phyloP scores from a whole-genome alignment of 2,888 invertebrate species.

The Sarcophaga variegata region DNA sequence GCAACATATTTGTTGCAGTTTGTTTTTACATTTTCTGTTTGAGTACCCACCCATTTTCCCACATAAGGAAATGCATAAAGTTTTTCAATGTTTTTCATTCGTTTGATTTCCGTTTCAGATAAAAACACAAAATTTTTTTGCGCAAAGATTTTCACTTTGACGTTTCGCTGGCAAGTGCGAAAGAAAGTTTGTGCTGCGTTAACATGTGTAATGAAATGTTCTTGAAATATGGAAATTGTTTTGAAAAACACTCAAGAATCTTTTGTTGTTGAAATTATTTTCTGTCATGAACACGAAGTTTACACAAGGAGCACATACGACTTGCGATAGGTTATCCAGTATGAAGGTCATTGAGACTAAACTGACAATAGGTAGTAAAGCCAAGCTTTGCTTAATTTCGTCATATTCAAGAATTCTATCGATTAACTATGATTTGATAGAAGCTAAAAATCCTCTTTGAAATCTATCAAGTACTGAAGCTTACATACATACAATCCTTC shows the following conservation, averaged over 20 bases:
- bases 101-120: constrained; percentile 24
- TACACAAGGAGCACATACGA: too few species aligned
- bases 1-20: not conserved
- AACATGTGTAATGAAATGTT: not conserved
- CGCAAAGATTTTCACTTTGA: not conserved
- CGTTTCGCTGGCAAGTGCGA: not conserved
- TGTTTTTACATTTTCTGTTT: not conserved
- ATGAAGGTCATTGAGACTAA: too few species aligned
- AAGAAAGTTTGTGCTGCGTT: not conserved
- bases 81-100: constrained; percentile 20
- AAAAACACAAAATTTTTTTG: not conserved
- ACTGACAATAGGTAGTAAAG: too few species aligned
- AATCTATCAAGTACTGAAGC: too few species aligned
- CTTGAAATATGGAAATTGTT: not conserved
- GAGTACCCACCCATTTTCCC: not conserved
- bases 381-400: too few species aligned
- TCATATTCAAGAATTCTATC: too few species aligned
- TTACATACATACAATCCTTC: too few species aligned
- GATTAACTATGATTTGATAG: too few species aligned
- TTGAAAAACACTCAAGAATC: not conserved
- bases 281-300: not conserved
- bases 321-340: too few species aligned
- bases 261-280: not conserved
- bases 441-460: too few species aligned
- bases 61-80: constrained; percentile 37